Conservation (phyloP, 1,140 invertebrate species). For the Idris sp. region DNA sequence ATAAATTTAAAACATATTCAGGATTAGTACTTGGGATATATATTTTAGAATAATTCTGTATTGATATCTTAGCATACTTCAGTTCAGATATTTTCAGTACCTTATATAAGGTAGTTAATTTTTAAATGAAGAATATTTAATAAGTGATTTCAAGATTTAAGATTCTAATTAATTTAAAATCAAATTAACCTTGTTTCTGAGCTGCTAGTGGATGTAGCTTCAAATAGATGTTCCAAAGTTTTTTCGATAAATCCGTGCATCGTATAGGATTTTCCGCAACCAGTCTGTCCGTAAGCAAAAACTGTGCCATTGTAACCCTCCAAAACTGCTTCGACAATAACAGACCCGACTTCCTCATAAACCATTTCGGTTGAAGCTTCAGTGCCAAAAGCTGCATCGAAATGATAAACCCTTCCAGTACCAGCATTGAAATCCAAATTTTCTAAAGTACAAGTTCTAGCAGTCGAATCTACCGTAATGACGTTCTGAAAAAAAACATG, state of each 20-base stretch:
- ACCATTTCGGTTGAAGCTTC: conserved; percentile 70
- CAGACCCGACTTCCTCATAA: conserved; percentile 75
- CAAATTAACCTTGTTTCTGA: conserved; percentile 82
- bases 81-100: too few relatives aligned
- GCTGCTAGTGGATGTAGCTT: conserved; percentile 88
- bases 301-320: conserved; percentile 93
- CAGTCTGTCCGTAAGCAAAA: conserved; percentile 93
- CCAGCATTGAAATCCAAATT: conserved; percentile 38
- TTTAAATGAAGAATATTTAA: too few relatives aligned
- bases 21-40: too few relatives aligned
- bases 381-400: conserved; percentile 73
- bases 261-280: conserved; percentile 88
- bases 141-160: neutral
- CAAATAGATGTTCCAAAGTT: conserved; percentile 94
- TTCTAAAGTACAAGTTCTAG: conserved; percentile 84
- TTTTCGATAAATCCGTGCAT: conserved; percentile 92
- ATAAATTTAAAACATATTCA: too few relatives aligned
- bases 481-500: conserved; percentile 43
- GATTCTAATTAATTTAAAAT: too few relatives aligned
- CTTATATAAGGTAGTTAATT: too few relatives aligned
- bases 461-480: conserved; percentile 58
- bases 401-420: conserved; percentile 73
- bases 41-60: too few relatives aligned
- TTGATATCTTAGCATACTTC: too few relatives aligned
- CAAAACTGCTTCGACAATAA: conserved; percentile 84